phyloP scores from a whole-genome alignment of 2,888 invertebrate species.

The Sclerodermus sp. region DNA sequence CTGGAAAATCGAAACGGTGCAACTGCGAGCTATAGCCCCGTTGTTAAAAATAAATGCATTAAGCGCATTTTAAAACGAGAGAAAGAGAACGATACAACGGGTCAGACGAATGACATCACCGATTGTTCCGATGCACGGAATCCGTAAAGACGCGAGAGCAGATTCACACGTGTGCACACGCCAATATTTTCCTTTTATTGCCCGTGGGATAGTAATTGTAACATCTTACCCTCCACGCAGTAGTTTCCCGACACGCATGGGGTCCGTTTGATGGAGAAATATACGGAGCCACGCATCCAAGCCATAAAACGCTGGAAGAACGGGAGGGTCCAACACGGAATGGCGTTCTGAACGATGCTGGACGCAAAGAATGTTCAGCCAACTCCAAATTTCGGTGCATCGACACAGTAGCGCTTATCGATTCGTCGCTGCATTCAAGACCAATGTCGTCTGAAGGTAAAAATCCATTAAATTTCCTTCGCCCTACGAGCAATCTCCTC shows the following conservation, averaged over 20 bases:
- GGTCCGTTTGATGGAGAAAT: constrained; percentile 38
- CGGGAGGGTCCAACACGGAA: constrained; percentile 34
- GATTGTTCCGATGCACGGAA: too few relatives aligned
- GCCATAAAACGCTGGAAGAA: constrained; percentile 42
- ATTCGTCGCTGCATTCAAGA: constrained; percentile 19
- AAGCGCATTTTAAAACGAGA: too few relatives aligned
- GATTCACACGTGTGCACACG: too few relatives aligned
- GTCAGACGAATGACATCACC: too few relatives aligned
- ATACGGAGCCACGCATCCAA: constrained; percentile 38
- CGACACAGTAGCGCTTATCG: constrained; percentile 22
- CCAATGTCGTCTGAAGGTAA: constrained; percentile 31
- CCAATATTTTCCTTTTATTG: too few relatives aligned
- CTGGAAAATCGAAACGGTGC: neutral
- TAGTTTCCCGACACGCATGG: constrained; percentile 32
- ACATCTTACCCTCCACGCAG: constrained; percentile 20
- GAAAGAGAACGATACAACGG: too few relatives aligned
- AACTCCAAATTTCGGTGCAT: constrained; percentile 22
- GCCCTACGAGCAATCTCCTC: neutral
- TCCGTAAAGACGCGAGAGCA: too few relatives aligned
- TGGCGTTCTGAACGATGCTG: constrained; percentile 31
- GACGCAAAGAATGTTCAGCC: constrained; percentile 37
- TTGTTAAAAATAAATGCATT: too few relatives aligned
- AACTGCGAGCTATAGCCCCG: too few relatives aligned
- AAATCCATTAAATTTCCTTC: neutral
- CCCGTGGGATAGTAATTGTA: neutral